A percentile compares a stretch with the other conserved stretches of the same genome.
phyloP scores from a whole-genome alignment of 2,113 vertebrate genomes.

The Amazona vittata region DNA sequence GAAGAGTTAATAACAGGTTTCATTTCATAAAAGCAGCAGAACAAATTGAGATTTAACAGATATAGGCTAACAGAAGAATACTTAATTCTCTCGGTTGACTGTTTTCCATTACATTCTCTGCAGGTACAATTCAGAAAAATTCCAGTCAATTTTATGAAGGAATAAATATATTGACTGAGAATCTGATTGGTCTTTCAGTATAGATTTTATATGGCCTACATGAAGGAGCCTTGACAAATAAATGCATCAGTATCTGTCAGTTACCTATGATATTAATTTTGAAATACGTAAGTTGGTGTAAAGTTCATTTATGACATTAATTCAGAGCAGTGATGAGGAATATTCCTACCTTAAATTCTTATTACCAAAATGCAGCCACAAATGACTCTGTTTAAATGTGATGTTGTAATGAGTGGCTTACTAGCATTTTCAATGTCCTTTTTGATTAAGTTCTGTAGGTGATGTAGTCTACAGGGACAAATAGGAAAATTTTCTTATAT shows the following conservation, averaged over 20 bases:
- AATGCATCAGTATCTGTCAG: neutral
- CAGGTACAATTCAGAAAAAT: neutral
- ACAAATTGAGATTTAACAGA: neutral
- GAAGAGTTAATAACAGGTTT: neutral
- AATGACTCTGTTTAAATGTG: neutral
- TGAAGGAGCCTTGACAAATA: neutral
- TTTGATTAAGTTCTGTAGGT: neutral
- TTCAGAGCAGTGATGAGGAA: rapidly evolving
- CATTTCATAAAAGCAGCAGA: neutral
- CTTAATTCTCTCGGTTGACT: neutral
- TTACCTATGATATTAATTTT: neutral
- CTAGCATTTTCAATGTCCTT: neutral
- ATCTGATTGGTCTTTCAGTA: neutral
- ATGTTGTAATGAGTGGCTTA: neutral
- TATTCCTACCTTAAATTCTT: neutral
- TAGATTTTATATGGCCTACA: neutral
- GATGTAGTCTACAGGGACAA: neutral
- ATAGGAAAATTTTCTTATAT: neutral
- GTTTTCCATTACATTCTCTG: neutral
- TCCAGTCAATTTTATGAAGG: neutral
- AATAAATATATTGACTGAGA: neutral
- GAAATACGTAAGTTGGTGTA: neutral
- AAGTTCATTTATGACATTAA: neutral
- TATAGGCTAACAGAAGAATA: neutral
- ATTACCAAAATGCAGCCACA: neutral